Conservation (phyloP, 1,140 invertebrate genomes). For the Epicauta chinensis region DNA sequence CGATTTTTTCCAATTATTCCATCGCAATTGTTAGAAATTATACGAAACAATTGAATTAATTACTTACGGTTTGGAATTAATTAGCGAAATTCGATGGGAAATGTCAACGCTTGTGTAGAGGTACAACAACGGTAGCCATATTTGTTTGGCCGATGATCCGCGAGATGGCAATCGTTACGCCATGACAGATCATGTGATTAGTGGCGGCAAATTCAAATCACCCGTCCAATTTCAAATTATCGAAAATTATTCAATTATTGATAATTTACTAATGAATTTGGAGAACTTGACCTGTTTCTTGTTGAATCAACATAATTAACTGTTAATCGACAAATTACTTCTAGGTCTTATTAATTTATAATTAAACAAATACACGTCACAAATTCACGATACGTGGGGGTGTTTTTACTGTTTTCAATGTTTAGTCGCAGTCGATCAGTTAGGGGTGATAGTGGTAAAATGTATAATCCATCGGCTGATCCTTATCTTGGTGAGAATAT, state of each 20-base stretch:
- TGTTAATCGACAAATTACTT: neutral
- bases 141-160: constrained; percentile 1
- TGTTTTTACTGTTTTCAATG: no score
- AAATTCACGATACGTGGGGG: neutral
- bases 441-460: no score
- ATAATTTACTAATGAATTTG: no score
- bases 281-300: constrained; percentile 11
- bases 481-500: neutral
- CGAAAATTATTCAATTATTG: no score
- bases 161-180: constrained; percentile 8
- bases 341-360: constrained; percentile 10
- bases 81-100: neutral
- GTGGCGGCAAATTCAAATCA: constrained; percentile 1
- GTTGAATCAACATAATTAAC: neutral
- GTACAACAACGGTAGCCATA: constrained; percentile 6
- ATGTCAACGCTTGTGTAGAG: constrained; percentile 10
- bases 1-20: no score
- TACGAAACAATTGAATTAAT: no score
- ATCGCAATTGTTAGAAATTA: no score
- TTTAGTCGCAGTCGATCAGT: no score
- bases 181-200: neutral
- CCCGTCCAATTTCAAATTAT: no score
- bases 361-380: constrained; percentile 12
- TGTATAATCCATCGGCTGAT: neutral
- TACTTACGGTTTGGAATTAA: no score